phyloP scores from a whole-genome alignment of 1,140 invertebrate species.

The Phenacoccus solenopsis region DNA sequence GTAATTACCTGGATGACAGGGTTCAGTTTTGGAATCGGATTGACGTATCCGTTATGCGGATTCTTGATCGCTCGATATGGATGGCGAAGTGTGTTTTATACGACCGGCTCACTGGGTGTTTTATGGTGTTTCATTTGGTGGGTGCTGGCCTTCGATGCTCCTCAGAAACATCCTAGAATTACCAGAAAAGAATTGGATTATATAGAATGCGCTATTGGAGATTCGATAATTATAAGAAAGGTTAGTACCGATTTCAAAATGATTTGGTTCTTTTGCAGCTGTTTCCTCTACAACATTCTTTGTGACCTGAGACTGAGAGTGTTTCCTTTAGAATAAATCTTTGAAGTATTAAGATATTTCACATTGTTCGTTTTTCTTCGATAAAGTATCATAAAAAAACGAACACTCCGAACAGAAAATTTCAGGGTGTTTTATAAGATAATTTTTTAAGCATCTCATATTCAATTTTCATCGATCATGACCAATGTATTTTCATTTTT shows the following conservation, averaged over 20 bases:
- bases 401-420: too few species aligned
- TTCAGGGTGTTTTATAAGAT: too few species aligned
- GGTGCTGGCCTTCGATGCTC: constrained; percentile 57
- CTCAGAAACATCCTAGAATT: constrained; percentile 59
- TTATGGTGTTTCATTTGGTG: constrained; percentile 58
- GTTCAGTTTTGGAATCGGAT: constrained; percentile 58
- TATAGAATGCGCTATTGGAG: constrained; percentile 47
- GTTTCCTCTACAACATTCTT: too few species aligned
- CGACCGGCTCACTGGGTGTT: constrained; percentile 51
- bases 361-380: too few species aligned
- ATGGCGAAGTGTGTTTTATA: constrained; percentile 55
- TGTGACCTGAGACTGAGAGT: too few species aligned
- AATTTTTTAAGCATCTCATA: too few species aligned
- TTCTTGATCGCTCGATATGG: constrained; percentile 52
- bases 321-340: too few species aligned
- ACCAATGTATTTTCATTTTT: too few species aligned
- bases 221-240: constrained; percentile 37
- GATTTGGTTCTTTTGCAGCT: too few species aligned
- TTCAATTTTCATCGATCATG: too few species aligned
- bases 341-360: too few species aligned
- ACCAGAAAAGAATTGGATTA: constrained; percentile 51
- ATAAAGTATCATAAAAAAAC: too few species aligned
- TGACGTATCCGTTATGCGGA: constrained; percentile 55
- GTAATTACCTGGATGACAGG: constrained; percentile 30
- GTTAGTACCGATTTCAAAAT: constrained; percentile 27